These are phyloP conservation scores for Pseudomugil tenellus DNA, from an alignment of 2,797 vertebrate genomes.

Conservation along the genomic window DNA sequence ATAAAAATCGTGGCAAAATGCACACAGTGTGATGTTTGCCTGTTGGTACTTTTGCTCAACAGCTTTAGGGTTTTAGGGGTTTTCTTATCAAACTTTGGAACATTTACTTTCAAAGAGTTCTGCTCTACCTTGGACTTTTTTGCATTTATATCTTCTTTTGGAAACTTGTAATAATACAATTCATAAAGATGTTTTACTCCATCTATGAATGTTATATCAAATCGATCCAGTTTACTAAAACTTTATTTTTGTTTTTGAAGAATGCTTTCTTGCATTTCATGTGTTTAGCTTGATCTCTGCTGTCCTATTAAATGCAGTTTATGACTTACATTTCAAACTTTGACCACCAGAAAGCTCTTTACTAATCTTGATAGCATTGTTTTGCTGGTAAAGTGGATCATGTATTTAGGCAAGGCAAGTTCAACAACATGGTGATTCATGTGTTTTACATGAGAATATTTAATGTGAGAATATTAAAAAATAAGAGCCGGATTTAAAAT, in stretches of 20 bases:
- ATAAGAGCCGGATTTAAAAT: too few species aligned
- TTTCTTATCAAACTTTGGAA: not conserved
- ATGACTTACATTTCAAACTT: not conserved
- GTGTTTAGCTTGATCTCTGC: not conserved
- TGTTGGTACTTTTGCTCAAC: not conserved
- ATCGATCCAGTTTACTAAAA: too few species aligned
- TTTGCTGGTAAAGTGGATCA: not conserved
- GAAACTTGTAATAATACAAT: not conserved
- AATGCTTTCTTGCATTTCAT: not conserved
- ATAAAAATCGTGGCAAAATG: not conserved
- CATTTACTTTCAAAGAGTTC: not conserved
- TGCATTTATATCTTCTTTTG: not conserved
- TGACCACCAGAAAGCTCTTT: not conserved
- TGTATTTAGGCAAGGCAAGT: not conserved
- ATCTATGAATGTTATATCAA: too few species aligned
- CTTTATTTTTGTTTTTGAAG: not conserved
- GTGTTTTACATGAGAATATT: too few species aligned
- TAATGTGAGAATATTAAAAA: too few species aligned
- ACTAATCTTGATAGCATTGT: not conserved
- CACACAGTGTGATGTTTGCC: not conserved
- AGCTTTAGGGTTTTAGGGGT: not conserved
- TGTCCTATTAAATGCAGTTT: not conserved
- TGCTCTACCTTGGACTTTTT: not conserved
- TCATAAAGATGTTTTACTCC: too few species aligned
- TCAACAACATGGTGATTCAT: too few species aligned